Evolutionary conservation across 2,113 vertebrate species (phyloP), one percentile per base, ranked within the genome.

Genomic region (Proterorhinus semilunaris): DNA sequence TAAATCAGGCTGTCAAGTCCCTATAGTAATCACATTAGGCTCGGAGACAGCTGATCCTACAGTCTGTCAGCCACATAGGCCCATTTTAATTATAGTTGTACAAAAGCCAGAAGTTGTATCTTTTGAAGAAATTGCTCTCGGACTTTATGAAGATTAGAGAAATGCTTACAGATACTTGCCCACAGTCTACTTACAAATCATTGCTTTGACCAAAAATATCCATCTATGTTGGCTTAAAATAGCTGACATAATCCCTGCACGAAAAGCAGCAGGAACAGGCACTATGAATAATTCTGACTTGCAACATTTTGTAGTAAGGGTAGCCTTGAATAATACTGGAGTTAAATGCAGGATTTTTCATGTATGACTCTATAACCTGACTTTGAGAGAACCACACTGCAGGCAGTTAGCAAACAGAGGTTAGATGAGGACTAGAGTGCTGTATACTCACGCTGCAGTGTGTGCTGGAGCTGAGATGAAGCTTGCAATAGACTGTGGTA

Each of bases 401-500:
- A 10, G 13, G 55, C 27, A 42, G 55, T 58, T 42, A 42, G 27
- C 54, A 36, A 57, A 36, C 55, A 13, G 5, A 73, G 83, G 58
- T 7, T 16, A 69, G 62, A 76, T 62, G 16, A 72, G 74, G 65
- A 58, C 51, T 43, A 68, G 61, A 57, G 52, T 27, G 27, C 70
- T 27, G 42, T 75, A 55, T 72, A 91, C 95, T 94, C 86, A 96
- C 95, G 90, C 89, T 94, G 91, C 86, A 86, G 88, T 50, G 87
- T 91, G 81, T 83, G 88, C 84, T 94, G 88, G 46, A 95, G 92
- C 88, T 92, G 86, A 17, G 92, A 93, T 80, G 91, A 91, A 11
- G 93, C 90, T 73, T 91, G 94, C 89, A 94, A 90, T 65, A 96
- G 92, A 87, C 89, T 84, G 79, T 89, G 93, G 85, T 95, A 95